Percentiles rank a stretch among this genome's conserved stretches.
Evolutionary conservation across 1,140 invertebrate genomes (phyloP).

Genomic region (Bradysia coprophila): DNA sequence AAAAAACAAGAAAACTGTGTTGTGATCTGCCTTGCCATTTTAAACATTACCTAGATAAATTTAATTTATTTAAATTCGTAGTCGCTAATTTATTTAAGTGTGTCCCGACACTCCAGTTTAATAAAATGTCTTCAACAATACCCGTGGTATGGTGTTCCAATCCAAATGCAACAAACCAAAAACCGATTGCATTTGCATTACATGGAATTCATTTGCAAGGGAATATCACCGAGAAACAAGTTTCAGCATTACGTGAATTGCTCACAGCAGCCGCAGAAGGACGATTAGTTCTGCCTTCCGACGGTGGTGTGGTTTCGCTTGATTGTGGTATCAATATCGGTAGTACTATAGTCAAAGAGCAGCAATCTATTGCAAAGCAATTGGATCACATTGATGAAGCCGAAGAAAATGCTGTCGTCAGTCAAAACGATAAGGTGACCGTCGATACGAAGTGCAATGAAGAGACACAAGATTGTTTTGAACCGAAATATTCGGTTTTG

Average conservation of each 20-base stretch:
- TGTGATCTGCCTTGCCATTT: no score
- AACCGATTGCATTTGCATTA: conserved; percentile 22
- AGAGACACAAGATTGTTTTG: conserved; percentile 12
- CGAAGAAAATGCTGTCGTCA: neutral
- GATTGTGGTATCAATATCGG: conserved; percentile 22
- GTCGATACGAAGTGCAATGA: neutral
- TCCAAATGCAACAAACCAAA: conserved; percentile 23
- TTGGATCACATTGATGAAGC: neutral
- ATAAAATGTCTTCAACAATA: no score
- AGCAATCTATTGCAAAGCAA: neutral
- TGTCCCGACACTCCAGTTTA: no score
- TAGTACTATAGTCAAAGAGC: conserved; percentile 9
- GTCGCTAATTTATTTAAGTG: no score
- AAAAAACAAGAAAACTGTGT: no score
- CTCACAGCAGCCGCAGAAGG: conserved; percentile 23
- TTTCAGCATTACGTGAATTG: conserved; percentile 18
- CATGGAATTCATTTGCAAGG: conserved; percentile 23
- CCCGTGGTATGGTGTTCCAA: conserved; percentile 24
- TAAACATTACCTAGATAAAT: no score
- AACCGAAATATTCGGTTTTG: conserved; percentile 17
- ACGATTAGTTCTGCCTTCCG: conserved; percentile 19
- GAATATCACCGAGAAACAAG: conserved; percentile 22
- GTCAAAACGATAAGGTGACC: neutral
- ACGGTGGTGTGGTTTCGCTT: conserved; percentile 20
- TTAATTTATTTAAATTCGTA: no score